Conservation (phyloP, 2,113 vertebrate genomes). For the Hylia prasina region DNA sequence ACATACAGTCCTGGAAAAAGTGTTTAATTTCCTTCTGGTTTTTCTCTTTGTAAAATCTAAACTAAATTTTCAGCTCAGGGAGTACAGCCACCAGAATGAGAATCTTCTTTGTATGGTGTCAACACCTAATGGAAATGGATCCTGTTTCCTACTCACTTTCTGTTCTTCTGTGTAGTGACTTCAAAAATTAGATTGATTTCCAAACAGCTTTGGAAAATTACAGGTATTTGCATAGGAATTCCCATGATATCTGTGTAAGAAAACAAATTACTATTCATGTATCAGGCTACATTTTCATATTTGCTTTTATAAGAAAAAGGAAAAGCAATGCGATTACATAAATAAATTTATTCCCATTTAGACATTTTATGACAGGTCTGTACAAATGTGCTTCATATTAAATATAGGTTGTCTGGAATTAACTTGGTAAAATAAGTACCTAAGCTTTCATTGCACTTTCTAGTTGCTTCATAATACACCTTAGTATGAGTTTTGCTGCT, state of each 20-base stretch:
- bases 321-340: not conserved
- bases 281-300: not conserved
- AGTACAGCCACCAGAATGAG: fast-evolving
- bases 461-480: not conserved
- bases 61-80: not conserved
- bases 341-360: not conserved
- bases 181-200: not conserved
- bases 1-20: not conserved
- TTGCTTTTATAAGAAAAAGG: not conserved
- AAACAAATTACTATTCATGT: not conserved
- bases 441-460: not conserved
- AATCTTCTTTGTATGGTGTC: not conserved
- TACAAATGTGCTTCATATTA: not conserved
- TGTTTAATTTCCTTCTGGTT: not conserved
- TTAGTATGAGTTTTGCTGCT: not conserved
- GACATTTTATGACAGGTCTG: not conserved
- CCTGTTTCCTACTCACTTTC: not conserved
- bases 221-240: not conserved
- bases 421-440: not conserved
- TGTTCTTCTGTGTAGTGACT: not conserved
- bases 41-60: not conserved
- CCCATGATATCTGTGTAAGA: not conserved
- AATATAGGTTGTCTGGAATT: not conserved
- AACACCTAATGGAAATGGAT: not conserved
- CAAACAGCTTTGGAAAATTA: not conserved